A percentile compares a stretch with the other conserved stretches of the same genome.
phyloP scores from a whole-genome alignment of 2,797 vertebrate genomes.

The Pampus argenteus region DNA sequence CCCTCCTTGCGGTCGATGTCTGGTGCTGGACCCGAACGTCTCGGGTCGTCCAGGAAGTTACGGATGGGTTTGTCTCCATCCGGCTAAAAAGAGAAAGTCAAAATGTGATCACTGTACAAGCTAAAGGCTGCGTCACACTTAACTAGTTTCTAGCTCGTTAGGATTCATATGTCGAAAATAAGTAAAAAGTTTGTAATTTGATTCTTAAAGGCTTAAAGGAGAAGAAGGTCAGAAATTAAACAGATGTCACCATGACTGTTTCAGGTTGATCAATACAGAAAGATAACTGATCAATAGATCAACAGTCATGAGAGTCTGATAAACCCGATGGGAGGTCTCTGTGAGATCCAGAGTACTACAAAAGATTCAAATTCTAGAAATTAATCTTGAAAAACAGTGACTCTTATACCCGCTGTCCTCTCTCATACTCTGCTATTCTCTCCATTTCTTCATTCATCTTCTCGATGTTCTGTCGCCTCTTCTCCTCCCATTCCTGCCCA shows the following conservation, averaged over 20 bases:
- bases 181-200: background rate
- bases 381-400: background rate
- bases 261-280: background rate
- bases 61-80: slow-evolving; percentile 90
- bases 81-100: slow-evolving; percentile 50
- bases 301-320: background rate
- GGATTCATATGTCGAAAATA: too few relatives aligned
- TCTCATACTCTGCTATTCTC: slow-evolving; percentile 92
- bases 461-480: slow-evolving; percentile 92
- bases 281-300: slow-evolving; percentile 1
- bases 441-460: slow-evolving; percentile 98
- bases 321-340: background rate
- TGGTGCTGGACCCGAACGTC: slow-evolving; percentile 85
- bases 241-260: background rate
- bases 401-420: slow-evolving; percentile 87
- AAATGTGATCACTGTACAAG: background rate
- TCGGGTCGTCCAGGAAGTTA: slow-evolving; percentile 93
- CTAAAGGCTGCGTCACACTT: background rate
- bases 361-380: background rate
- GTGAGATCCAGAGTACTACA: background rate
- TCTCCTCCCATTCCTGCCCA: slow-evolving; percentile 93
- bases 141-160: background rate
- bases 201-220: background rate
- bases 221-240: background rate
- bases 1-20: slow-evolving; percentile 91